Evolutionary conservation across 1,140 invertebrate genomes (phyloP), one percentile per base, ranked within the genome.

Genomic region (Megalonaias nervosa): DNA sequence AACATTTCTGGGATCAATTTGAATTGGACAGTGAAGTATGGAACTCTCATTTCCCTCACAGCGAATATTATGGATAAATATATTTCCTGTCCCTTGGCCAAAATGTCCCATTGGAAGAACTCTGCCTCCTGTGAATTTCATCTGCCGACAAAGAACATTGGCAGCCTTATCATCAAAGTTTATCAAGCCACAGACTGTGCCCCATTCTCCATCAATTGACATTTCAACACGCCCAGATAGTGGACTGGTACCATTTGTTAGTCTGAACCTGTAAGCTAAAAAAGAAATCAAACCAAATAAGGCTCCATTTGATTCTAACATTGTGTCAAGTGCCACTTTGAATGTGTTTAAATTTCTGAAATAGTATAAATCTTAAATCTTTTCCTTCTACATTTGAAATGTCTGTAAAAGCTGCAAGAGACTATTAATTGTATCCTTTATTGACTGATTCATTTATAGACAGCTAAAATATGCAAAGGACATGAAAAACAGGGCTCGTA

Each of bases 31-130:
- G 55, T 81, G 55, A 12, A 74, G 31, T n/a, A 81, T 23, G 6
- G 75, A 77, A 13, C 55, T 55, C n/a, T 81, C 79, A 66, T 81
- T 74, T 16, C 79, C 79, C 38, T 21, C 58, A 71, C 79, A 81
- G 17, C 71, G 65, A 55, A 81, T 48, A 56, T 78, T 73, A 9
- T 71, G 70, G 17, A 78, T 71, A 71, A 78, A 73, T 21, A 78
- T 78, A 26, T 73, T 78, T n/a, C 71, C 76, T n/a, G 58, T 78
- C 2, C 76, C 76, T 57, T 69, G 71, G 19, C 76, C 76, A 73
- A 78, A 78, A 26, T 73, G 69, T 4, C 67, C 71, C 38, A 69
- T 77, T 14, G 15, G 21, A 4, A 72, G 48, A n/a, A 65, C 66
- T 17, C 74, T 60, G 6, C 74, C 74, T 26, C 70, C 71, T 16